Conservation (phyloP, 2,888 invertebrate genomes). For the Sicus ferrugineus region DNA sequence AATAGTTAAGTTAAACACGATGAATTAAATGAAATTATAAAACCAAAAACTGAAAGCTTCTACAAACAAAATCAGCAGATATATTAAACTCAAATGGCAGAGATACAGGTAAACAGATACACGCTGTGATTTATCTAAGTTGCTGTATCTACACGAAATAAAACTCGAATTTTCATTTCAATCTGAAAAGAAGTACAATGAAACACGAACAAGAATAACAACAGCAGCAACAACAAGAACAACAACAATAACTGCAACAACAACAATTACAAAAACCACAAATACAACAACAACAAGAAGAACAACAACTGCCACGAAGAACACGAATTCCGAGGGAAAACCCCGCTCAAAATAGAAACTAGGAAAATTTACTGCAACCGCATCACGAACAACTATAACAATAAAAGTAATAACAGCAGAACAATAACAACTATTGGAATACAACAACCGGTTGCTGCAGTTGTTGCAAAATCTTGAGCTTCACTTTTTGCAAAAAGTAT, state of each 20-base stretch:
- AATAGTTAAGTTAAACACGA: too few species aligned
- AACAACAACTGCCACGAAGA: not conserved
- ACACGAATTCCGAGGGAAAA: slow-evolving; percentile 23
- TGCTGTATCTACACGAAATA: too few species aligned
- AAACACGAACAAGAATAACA: not conserved
- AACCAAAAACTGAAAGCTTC: too few species aligned
- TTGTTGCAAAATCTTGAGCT: not conserved
- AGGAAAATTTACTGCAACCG: slow-evolving; percentile 25
- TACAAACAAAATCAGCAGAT: too few species aligned
- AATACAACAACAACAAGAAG: not conserved
- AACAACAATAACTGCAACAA: not conserved
- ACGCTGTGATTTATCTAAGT: too few species aligned
- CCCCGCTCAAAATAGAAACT: slow-evolving; percentile 22
- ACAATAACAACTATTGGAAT: slow-evolving; percentile 29
- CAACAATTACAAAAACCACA: not conserved
- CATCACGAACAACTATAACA: slow-evolving; percentile 13
- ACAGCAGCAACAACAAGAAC: not conserved
- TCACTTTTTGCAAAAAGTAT: slow-evolving; percentile 22
- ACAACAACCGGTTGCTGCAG: slow-evolving; percentile 34
- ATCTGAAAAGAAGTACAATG: not conserved
- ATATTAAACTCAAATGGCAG: too few species aligned
- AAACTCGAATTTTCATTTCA: not conserved
- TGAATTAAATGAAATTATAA: too few species aligned
- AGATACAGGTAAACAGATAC: too few species aligned
- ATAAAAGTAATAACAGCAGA: slow-evolving; percentile 13